Percentiles rank a stretch among this genome's conserved stretches.
These are phyloP conservation scores for Suillia variegata DNA, from an alignment of 2,888 invertebrate genomes.

Conservation along the genomic window DNA sequence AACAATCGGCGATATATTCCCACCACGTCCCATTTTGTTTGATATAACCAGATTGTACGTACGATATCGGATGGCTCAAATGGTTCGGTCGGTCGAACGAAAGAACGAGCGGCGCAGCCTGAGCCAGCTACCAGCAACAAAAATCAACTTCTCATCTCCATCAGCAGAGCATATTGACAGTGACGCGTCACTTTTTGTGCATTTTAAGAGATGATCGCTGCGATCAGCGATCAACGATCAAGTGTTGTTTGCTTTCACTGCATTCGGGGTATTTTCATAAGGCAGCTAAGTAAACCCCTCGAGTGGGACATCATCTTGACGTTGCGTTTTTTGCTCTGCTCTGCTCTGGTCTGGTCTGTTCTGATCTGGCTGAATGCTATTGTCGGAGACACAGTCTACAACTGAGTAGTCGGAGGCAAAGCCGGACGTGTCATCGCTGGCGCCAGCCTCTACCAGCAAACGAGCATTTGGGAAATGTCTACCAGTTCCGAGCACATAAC, in stretches of 20 bases:
- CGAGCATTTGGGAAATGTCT: conserved; percentile 8
- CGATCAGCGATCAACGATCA: neutral
- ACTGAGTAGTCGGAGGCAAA: conserved; percentile 26
- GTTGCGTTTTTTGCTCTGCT: conserved; percentile 27
- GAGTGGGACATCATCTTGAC: conserved; percentile 47
- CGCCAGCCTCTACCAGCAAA: conserved; percentile 41
- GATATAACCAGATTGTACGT: conserved; percentile 30
- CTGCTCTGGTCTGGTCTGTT: conserved; percentile 6
- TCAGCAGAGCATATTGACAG: conserved; percentile 48
- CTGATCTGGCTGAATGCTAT: conserved; percentile 1
- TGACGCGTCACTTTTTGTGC: conserved; percentile 56
- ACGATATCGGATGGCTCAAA: conserved; percentile 25
- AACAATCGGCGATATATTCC: conserved; percentile 19
- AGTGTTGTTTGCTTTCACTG: neutral
- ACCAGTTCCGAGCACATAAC: conserved; percentile 13
- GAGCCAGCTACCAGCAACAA: conserved; percentile 7
- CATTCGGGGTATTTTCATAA: conserved; percentile 46
- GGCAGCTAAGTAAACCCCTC: conserved; percentile 58
- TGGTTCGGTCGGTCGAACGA: neutral
- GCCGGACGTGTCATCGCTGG: conserved; percentile 56
- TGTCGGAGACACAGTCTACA: neutral
- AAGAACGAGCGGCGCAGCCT: neutral
- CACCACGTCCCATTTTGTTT: conserved; percentile 22
- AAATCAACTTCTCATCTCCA: conserved; percentile 15
- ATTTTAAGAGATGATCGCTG: conserved; percentile 20